Base-by-base conservation (phyloP, 2,888 invertebrate genomes). In the Tineola bisselliella region DNA sequence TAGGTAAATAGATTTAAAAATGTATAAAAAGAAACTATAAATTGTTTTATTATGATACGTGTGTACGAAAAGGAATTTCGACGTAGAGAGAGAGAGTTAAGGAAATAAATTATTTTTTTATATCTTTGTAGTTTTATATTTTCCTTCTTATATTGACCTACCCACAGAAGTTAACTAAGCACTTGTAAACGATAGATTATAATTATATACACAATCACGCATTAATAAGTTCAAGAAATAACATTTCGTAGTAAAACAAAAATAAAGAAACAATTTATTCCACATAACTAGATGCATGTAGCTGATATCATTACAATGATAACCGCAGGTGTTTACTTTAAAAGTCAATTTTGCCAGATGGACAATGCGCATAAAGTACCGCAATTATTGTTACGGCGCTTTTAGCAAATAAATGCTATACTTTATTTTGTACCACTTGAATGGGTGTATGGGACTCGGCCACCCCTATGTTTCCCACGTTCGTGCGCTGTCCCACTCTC, bases 381-480 rank as follows among this genome's bases (percentile, higher is more conserved):
- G 48, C 59, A 44, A 61, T 58, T 18, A 19, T 59, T 61, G 25
- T 68, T 65, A 66, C 62, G 61, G 65, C 67, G 68, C 54, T 44
- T 62, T 19, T 58, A 56, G 58, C 61, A 64, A 65, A 61, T 62
- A 72, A 70, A 73, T 72, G 66, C 70, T 70, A 74, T 72, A 70
- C 68, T 70, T 69, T 67, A 67, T 64, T 25, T 68, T 65, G 66
- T 71, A 80, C 76, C 73, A 75, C 81, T 79, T 74, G 71, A 78
- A 73, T 78, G 79, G 70, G 71, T 72, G 76, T 84, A 83, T 87
- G 87, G 84, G 87, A 87, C 82, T 83, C 74, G 73, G 78, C 80
- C 80, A 82, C 84, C 84, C 86, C 73, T 79, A 71, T 68, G 79
- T 75, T 87, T 87, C 87, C 87, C 88, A 86, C 86, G 86, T 70